A percentile compares a stretch with the other conserved stretches of the same genome.
These are phyloP conservation scores for Hippopotamus amphibius DNA, from an alignment of 2,113 vertebrate genomes.

Conservation along the genomic window DNA sequence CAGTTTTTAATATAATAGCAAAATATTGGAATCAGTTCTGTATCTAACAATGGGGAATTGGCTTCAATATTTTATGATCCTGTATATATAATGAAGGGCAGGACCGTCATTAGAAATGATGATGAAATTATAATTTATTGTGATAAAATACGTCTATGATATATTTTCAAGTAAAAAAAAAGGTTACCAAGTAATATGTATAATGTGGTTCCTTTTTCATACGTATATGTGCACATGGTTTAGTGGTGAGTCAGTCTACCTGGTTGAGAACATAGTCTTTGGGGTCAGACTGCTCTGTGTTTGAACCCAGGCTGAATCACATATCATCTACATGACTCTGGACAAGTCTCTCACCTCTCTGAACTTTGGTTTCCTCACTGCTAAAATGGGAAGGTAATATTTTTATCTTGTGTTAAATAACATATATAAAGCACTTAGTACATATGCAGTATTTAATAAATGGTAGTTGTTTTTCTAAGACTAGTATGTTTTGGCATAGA, in stretches of 20 bases:
- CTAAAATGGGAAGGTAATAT: not conserved
- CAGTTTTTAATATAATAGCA: not conserved
- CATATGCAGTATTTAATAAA: not conserved
- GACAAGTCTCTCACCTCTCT: not conserved
- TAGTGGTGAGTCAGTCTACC: not conserved
- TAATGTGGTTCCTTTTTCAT: not conserved
- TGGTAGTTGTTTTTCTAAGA: conserved; percentile 35
- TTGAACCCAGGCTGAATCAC: not conserved
- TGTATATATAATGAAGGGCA: not conserved
- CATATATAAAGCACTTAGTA: not conserved
- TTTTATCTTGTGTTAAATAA: not conserved
- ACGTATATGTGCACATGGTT: not conserved
- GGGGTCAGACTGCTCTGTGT: not conserved
- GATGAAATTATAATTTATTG: not conserved
- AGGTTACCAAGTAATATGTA: not conserved
- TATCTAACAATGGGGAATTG: not conserved
- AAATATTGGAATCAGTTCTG: not conserved
- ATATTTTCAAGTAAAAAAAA: not conserved
- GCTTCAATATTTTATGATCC: not conserved
- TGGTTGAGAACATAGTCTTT: not conserved
- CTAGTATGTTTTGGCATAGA: not conserved
- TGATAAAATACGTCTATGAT: not conserved
- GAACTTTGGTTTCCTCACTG: not conserved
- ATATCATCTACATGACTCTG: not conserved
- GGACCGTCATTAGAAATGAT: not conserved